Conservation (phyloP, 2,888 invertebrate species). For the Antitype chi region DNA sequence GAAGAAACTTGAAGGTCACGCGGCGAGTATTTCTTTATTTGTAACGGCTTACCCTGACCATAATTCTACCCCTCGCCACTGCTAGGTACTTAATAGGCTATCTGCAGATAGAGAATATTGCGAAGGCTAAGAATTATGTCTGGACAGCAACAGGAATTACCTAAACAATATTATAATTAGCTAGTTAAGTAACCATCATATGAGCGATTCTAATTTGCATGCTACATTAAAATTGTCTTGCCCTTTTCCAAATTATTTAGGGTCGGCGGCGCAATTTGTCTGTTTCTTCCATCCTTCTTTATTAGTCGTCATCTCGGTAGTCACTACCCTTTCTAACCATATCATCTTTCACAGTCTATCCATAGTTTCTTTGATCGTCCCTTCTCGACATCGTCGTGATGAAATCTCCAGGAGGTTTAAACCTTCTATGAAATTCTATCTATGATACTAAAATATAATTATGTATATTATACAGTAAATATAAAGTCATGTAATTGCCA, state of each 20-base stretch:
- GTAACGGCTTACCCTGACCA: too few species aligned
- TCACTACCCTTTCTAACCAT: neutral
- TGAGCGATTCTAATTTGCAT: neutral
- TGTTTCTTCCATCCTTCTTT: neutral
- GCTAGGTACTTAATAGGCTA: neutral
- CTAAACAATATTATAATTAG: neutral
- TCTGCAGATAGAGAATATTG: neutral
- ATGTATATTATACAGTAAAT: neutral
- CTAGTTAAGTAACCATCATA: neutral
- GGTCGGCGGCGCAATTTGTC: neutral
- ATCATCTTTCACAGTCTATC: neutral
- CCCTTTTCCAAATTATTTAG: neutral
- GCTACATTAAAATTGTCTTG: neutral
- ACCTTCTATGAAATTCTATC: neutral
- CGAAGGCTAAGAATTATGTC: neutral
- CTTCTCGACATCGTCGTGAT: too few species aligned
- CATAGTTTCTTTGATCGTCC: neutral
- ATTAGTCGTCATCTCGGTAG: neutral
- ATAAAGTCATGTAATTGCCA: constrained; percentile 18
- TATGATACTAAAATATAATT: constrained; percentile 1
- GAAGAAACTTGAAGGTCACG: too few species aligned
- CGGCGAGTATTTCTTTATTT: too few species aligned
- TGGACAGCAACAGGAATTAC: neutral
- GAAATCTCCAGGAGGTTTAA: neutral
- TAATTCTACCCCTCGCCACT: too few species aligned